Evolutionary conservation across 2,113 vertebrate species (phyloP), one percentile per base, ranked within the genome.

Genomic region (Porphyrio hochstetteri): DNA sequence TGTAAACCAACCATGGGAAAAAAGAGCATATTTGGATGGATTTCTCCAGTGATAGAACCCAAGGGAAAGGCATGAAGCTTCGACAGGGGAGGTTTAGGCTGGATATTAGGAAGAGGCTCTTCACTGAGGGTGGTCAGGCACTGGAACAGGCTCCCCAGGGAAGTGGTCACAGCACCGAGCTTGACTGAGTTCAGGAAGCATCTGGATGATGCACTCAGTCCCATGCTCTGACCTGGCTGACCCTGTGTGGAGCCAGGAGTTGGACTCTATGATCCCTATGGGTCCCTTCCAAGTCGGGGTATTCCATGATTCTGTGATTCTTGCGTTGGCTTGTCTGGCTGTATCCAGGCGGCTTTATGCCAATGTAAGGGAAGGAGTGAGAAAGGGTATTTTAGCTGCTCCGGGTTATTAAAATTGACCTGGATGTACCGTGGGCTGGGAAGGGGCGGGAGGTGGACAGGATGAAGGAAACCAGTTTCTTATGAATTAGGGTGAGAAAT

Each of bases 1-100:
- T 92, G 81, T 94, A 95, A 92, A 69, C 92, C 82, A 97, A 95
- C 95, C 97, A 74, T 90, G 65, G 96, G 86, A 67, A 86, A 64
- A 92, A 96, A 65, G 81, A 86, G 16, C 92, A 94, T 96, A 89
- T 95, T 96, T 94, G 91, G 87, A 96, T 29, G 3, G 29, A 86
- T 44, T 94, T 92, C 17, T 46, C 44, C 44, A 46, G 44, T 46
- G 44, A 46, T 46, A 46, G 44, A 46, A 46, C 44, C 17, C 44
- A 19, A 46, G 44, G 17, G 44, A 46, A 46, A 18, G 17, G 44
- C 44, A 46, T 46, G 17, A 46, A 46, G 44, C 44, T 46, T 9
- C 16, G 44, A 19, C 44, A 46, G 44, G 44, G 17, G 44, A 46
- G 44, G 44, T 46, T 46, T 46, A 46, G 44, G 44, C 44, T 46